A percentile compares a stretch with the other conserved stretches of the same genome.
Evolutionary conservation across 1,140 invertebrate genomes (phyloP).

Genomic region (Leguminivora glycinivorella): DNA sequence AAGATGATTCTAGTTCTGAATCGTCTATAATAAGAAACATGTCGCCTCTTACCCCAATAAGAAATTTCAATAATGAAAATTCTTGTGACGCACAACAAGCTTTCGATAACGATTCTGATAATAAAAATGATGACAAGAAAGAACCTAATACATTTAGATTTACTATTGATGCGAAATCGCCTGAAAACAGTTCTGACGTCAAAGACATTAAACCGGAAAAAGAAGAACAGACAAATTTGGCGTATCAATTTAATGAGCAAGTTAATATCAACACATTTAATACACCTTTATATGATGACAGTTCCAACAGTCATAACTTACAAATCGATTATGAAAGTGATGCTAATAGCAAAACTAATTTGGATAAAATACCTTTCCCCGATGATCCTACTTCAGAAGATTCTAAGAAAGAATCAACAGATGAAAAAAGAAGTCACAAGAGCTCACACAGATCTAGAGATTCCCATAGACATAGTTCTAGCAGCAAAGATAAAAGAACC

Average conservation of each 20-base stretch:
- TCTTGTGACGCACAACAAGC: constrained; percentile 72
- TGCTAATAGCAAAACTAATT: constrained; percentile 67
- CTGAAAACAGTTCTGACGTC: constrained; percentile 49
- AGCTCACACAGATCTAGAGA: constrained; percentile 70
- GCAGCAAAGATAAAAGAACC: constrained; percentile 71
- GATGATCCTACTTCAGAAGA: constrained; percentile 58
- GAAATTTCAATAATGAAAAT: constrained; percentile 74
- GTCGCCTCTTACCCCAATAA: constrained; percentile 72
- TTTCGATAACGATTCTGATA: constrained; percentile 67
- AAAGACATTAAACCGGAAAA: constrained; percentile 56
- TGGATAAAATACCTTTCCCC: constrained; percentile 51
- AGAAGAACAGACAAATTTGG: constrained; percentile 52
- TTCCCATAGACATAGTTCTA: constrained; percentile 59
- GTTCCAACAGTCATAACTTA: constrained; percentile 67
- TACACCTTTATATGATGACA: constrained; percentile 67
- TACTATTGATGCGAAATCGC: constrained; percentile 58
- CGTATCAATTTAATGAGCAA: constrained; percentile 67
- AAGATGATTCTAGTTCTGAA: constrained; percentile 68
- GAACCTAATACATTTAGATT: constrained; percentile 67
- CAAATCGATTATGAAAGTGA: constrained; percentile 74
- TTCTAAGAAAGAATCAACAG: constrained; percentile 55
- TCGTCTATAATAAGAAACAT: constrained; percentile 68
- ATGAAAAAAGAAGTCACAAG: constrained; percentile 64
- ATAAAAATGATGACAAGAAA: constrained; percentile 59
- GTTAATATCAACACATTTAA: constrained; percentile 64